Evolutionary conservation across 2,797 vertebrate genomes (phyloP).

Genomic region (Hydrolagus colliei): DNA sequence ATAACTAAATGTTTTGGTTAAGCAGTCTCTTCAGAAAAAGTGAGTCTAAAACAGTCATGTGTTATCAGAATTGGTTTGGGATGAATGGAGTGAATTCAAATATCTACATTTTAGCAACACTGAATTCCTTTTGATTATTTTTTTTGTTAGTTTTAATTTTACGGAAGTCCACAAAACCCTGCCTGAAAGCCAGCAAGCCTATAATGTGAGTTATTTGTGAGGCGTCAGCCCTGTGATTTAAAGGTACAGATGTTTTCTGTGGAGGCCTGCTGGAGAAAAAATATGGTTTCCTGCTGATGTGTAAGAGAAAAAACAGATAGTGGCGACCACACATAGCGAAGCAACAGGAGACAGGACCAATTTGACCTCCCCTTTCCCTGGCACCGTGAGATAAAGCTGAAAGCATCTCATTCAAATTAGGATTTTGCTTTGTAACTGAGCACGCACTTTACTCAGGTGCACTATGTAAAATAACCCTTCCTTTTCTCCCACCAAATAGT

Average conservation of each 20-base stretch:
- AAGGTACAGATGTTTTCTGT: not conserved
- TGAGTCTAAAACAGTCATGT: not conserved
- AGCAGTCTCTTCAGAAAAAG: too few relatives aligned
- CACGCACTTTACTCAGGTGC: too few relatives aligned
- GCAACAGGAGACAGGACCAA: not conserved
- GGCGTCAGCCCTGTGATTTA: not conserved
- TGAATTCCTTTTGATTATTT: not conserved
- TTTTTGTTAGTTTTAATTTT: not conserved
- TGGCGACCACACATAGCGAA: not conserved
- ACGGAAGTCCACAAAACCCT: not conserved
- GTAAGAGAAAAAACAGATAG: not conserved
- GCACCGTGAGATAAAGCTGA: not conserved
- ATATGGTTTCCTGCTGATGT: constrained; percentile 11
- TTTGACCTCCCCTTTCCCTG: not conserved
- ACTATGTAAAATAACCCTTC: too few relatives aligned
- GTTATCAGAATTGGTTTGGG: not conserved
- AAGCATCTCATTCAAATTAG: too few relatives aligned
- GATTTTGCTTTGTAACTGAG: too few relatives aligned
- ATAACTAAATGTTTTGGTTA: too few relatives aligned
- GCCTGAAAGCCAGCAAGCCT: not conserved
- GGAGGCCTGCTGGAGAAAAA: constrained; percentile 8
- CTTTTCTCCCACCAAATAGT: too few relatives aligned
- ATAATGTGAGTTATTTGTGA: not conserved
- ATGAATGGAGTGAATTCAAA: not conserved
- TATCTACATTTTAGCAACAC: not conserved